Evolutionary conservation across 2,888 invertebrate species (phyloP).

Genomic region (Brachyopa scutellaris): DNA sequence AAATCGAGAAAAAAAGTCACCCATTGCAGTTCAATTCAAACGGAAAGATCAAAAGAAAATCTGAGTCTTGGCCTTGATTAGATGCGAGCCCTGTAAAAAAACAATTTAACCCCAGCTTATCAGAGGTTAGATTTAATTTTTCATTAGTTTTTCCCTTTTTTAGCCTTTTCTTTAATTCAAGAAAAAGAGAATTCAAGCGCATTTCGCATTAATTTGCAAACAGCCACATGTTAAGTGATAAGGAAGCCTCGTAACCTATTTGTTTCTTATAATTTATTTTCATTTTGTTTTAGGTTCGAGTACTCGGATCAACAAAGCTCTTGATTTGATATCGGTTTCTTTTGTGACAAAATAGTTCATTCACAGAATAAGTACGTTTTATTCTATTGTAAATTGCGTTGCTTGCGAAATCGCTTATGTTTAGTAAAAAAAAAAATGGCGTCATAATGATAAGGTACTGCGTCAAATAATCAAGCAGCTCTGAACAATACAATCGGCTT

Average conservation of each 20-base stretch:
- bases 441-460: constrained; percentile 1
- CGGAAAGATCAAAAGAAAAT: constrained; percentile 12
- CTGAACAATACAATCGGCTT: neutral
- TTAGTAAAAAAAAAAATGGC: neutral
- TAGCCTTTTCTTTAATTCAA: neutral
- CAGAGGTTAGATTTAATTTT: constrained; percentile 9
- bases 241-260: constrained; percentile 25
- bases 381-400: constrained; percentile 10
- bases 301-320: neutral
- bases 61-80: neutral
- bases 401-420: neutral
- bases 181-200: neutral
- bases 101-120: constrained; percentile 1
- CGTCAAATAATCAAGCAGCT: neutral
- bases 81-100: neutral
- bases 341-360: neutral
- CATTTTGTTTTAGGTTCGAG: no score
- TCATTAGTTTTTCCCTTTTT: neutral
- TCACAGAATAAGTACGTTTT: constrained; percentile 1
- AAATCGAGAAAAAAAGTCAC: no score
- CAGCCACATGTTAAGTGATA: constrained; percentile 18
- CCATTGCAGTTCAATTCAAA: neutral
- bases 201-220: constrained; percentile 17
- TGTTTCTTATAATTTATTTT: no score
- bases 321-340: constrained; percentile 7